These are phyloP conservation scores for Imbricaverruca yamaguchii DNA, from an alignment of 2,888 invertebrate species.

Conservation along the genomic window DNA sequence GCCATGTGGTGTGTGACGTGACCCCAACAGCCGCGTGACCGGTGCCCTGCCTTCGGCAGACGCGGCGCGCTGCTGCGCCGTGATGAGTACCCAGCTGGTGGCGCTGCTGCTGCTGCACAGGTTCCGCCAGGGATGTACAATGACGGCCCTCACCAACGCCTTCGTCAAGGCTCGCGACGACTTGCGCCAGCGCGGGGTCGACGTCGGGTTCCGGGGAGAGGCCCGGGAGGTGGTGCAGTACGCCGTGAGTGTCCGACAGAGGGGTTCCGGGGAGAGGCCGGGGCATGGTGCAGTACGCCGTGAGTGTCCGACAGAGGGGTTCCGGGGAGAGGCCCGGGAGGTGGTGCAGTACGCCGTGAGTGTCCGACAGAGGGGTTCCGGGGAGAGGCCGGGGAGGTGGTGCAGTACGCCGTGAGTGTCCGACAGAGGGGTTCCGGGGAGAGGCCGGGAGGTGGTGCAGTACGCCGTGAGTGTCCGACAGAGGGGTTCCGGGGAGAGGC, in stretches of 20 bases:
- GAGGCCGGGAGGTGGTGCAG: too few relatives aligned
- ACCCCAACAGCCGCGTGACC: not conserved
- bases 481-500: too few relatives aligned
- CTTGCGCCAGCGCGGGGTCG: conserved; percentile 51
- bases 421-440: too few relatives aligned
- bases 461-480: too few relatives aligned
- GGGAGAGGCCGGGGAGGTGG: too few relatives aligned
- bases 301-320: too few relatives aligned
- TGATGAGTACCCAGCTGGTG: conserved; percentile 87
- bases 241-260: conserved; percentile 51
- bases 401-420: too few relatives aligned
- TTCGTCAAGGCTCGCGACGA: conserved; percentile 51
- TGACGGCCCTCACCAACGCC: conserved; percentile 53
- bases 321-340: too few relatives aligned
- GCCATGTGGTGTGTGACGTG: not conserved
- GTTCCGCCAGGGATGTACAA: conserved; percentile 60
- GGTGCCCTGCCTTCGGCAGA: conserved; percentile 49
- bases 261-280: too few relatives aligned
- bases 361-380: too few relatives aligned
- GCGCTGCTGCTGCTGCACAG: conserved; percentile 76
- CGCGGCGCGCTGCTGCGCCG: conserved; percentile 68
- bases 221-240: conserved; percentile 62
- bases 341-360: too few relatives aligned
- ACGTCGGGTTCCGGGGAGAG: conserved; percentile 72
- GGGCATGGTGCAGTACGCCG: too few relatives aligned